These are phyloP conservation scores for Choloepus hoffmanni DNA, from an alignment of 2,113 vertebrate genomes.

Conservation along the genomic window DNA sequence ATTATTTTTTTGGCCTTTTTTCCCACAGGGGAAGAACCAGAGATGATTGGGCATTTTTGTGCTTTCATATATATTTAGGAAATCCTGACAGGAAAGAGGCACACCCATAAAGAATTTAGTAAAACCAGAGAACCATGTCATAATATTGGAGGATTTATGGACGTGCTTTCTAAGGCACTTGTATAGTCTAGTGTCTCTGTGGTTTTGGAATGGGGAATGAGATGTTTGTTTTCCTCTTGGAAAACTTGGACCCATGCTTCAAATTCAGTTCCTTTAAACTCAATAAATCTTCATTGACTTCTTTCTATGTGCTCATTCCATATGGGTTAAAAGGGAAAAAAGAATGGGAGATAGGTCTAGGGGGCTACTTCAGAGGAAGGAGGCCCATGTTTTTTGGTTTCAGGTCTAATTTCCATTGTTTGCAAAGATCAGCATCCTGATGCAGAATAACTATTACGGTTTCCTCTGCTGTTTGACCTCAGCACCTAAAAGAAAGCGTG, in stretches of 20 bases:
- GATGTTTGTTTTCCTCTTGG: conserved; percentile 64
- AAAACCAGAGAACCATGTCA: neutral
- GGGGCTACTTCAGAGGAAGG: neutral
- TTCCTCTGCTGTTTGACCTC: neutral
- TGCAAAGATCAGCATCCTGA: neutral
- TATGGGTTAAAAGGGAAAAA: neutral
- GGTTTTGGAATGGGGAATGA: conserved; percentile 57
- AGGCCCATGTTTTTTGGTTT: neutral
- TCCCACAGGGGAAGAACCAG: conserved; percentile 10
- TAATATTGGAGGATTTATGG: conserved; percentile 8
- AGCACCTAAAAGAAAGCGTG: conserved; percentile 51
- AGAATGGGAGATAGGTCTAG: neutral
- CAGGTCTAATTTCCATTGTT: neutral
- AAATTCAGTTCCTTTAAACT: conserved; percentile 52
- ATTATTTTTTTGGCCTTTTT: conserved; percentile 4
- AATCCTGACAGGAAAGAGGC: conserved; percentile 65
- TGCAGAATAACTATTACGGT: neutral
- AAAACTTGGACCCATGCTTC: conserved; percentile 42
- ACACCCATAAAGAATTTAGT: conserved; percentile 44
- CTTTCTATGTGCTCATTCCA: conserved; percentile 1
- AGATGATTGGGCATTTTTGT: conserved; percentile 45
- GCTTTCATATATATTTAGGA: conserved; percentile 55
- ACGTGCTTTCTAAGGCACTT: neutral
- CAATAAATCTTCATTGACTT: neutral
- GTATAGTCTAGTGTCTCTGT: neutral